Percentiles rank a stretch among this genome's conserved stretches.
Conservation (phyloP, 2,888 invertebrate genomes). For the Emmelina monodactyla region DNA sequence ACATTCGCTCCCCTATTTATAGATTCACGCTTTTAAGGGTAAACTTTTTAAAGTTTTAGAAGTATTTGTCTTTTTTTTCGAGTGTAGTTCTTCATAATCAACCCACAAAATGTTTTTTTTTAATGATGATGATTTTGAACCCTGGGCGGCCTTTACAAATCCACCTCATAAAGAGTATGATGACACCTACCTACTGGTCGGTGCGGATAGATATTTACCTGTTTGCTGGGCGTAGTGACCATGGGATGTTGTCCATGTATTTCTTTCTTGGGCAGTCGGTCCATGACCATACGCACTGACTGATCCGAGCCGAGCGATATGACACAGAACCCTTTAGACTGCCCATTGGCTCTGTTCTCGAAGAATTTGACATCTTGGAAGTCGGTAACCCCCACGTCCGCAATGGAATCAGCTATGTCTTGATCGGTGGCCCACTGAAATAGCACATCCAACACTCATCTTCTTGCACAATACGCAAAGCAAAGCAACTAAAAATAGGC, state of each 20-base stretch:
- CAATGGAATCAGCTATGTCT: slow-evolving; percentile 91
- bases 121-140: no score
- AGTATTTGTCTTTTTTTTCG: no score
- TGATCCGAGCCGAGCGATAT: slow-evolving; percentile 92
- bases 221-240: slow-evolving; percentile 95
- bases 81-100: no score
- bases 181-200: no score
- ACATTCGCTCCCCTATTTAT: no score
- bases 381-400: slow-evolving; percentile 88
- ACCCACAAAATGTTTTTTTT: no score
- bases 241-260: slow-evolving; percentile 95
- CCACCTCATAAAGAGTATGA: no score
- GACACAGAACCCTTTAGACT: slow-evolving; percentile 98
- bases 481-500: slow-evolving; percentile 21
- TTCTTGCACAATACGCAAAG: slow-evolving; percentile 20
- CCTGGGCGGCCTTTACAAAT: no score
- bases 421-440: slow-evolving; percentile 97
- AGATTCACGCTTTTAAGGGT: no score
- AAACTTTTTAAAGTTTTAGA: no score
- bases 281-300: slow-evolving; percentile 89
- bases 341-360: slow-evolving; percentile 98
- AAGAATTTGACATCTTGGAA: slow-evolving; percentile 99
- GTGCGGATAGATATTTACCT: no score
- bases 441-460: slow-evolving; percentile 11
- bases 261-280: slow-evolving; percentile 93